These are phyloP conservation scores for Leiothrix lutea DNA, from an alignment of 2,113 vertebrate genomes.

Conservation along the genomic window DNA sequence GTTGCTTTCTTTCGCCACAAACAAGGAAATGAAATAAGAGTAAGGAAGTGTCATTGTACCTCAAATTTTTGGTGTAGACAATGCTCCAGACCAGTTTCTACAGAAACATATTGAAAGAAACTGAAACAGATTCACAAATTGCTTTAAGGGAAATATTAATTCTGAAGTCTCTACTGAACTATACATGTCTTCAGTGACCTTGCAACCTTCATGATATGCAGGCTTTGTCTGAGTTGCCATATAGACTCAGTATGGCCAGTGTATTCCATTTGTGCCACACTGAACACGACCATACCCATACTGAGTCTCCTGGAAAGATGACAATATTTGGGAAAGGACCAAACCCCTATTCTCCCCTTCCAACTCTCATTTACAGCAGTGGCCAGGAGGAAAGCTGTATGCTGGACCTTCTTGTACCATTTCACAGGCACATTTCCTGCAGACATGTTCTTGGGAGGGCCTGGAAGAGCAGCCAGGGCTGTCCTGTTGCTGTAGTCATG, in stretches of 20 bases:
- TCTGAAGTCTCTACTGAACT: neutral
- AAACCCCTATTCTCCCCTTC: neutral
- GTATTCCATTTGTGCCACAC: neutral
- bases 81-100: neutral
- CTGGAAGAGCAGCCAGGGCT: neutral
- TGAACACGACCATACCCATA: neutral
- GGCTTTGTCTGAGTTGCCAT: neutral
- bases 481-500: neutral
- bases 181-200: neutral
- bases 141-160: neutral
- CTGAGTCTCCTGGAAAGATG: neutral
- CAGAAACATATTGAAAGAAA: neutral
- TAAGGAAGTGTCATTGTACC: neutral
- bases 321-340: neutral
- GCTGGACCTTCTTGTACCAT: neutral
- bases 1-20: neutral
- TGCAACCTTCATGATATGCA: neutral
- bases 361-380: neutral
- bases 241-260: neutral
- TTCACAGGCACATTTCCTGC: neutral
- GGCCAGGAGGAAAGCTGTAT: neutral
- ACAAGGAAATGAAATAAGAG: neutral
- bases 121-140: neutral
- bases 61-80: neutral
- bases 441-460: neutral